These are phyloP conservation scores for Epicampocera succincta DNA, from an alignment of 2,888 invertebrate species.

Conservation along the genomic window DNA sequence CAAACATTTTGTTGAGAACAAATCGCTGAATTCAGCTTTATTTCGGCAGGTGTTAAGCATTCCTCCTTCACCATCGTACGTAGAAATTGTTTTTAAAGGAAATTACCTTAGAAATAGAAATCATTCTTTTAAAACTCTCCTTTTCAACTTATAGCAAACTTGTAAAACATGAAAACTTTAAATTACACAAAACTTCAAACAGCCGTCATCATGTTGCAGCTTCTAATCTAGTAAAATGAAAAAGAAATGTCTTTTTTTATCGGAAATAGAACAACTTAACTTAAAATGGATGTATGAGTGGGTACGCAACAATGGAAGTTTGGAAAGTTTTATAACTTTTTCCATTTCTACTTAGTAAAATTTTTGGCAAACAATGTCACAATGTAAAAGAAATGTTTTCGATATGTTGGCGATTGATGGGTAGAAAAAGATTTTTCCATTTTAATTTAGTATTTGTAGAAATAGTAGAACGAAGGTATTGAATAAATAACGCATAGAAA, in stretches of 20 bases:
- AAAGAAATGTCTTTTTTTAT: neutral
- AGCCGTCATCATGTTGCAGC: constrained; percentile 52
- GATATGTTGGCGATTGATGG: no score
- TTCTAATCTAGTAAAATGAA: constrained; percentile 32
- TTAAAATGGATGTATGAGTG: neutral
- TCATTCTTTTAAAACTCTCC: constrained; percentile 31
- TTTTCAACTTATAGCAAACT: neutral
- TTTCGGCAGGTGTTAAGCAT: no score
- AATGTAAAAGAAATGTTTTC: neutral
- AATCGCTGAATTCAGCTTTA: no score
- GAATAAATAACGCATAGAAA: no score
- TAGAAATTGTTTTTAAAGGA: no score
- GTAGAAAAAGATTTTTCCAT: constrained; percentile 1
- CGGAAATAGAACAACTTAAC: constrained; percentile 1
- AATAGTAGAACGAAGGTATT: no score
- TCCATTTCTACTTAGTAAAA: constrained; percentile 14
- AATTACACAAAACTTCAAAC: constrained; percentile 54
- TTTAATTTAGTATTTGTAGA: no score
- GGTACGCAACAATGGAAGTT: neutral
- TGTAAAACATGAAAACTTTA: constrained; percentile 59
- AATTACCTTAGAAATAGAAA: neutral
- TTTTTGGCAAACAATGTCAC: constrained; percentile 23
- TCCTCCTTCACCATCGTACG: no score
- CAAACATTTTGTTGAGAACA: no score
- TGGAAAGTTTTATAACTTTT: constrained; percentile 55